Conservation (phyloP, 1,140 invertebrate species). For the Apis dorsata region DNA sequence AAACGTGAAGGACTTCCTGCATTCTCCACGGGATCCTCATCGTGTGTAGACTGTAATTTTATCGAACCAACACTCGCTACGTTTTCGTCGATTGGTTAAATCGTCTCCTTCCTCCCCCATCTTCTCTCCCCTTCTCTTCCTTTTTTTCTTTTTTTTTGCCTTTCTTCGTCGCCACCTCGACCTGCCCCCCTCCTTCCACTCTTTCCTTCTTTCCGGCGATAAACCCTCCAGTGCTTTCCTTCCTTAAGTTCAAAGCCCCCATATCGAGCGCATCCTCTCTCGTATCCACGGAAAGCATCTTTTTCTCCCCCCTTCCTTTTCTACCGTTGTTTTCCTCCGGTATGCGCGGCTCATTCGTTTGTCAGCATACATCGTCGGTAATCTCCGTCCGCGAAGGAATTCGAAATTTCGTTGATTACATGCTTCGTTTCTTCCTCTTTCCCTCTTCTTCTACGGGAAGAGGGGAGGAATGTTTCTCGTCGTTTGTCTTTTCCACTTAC, state of each 20-base stretch:
- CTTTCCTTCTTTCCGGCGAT: constrained; percentile 10
- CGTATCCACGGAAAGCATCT: neutral
- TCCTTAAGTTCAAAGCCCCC: constrained; percentile 36
- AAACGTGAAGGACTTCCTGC: constrained; percentile 50
- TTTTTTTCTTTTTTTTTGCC: neutral
- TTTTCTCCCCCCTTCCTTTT: neutral
- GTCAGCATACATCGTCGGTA: constrained; percentile 6
- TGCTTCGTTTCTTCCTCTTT: constrained; percentile 8
- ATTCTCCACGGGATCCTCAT: constrained; percentile 43
- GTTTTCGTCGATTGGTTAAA: constrained; percentile 62
- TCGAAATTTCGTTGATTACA: constrained; percentile 26
- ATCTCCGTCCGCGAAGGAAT: constrained; percentile 20
- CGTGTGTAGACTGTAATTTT: constrained; percentile 66
- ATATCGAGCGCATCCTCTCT: constrained; percentile 37
- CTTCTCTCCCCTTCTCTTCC: neutral
- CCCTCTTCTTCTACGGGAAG: too few species aligned
- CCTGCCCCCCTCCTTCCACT: neutral
- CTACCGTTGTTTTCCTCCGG: neutral
- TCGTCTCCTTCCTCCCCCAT: constrained; percentile 19
- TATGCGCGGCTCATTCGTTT: constrained; percentile 8
- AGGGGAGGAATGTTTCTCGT: too few species aligned
- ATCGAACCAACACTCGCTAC: constrained; percentile 57
- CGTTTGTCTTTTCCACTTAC: neutral
- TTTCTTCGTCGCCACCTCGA: constrained; percentile 13
- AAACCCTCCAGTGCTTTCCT: constrained; percentile 30